Evolutionary conservation across 1,140 invertebrate genomes (phyloP).

Genomic region (Plodia interpunctella): DNA sequence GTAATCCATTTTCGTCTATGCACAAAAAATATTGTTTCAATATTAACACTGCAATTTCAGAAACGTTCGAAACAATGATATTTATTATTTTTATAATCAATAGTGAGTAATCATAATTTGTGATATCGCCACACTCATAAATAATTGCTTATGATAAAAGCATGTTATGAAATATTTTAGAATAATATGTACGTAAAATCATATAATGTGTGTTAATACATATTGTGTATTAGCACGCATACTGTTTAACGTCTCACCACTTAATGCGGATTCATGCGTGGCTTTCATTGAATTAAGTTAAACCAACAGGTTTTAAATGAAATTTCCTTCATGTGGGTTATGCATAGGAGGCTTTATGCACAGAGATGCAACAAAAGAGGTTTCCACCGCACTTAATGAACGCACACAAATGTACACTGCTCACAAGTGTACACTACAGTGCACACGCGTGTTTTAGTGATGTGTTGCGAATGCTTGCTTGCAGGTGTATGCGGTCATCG

Average conservation of each 20-base stretch:
- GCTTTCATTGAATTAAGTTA: background rate
- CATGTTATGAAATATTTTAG: background rate
- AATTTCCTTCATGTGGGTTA: background rate
- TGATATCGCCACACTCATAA: no score
- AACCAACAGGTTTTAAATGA: slow-evolving; percentile 6
- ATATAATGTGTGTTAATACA: no score
- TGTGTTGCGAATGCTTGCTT: slow-evolving; percentile 31
- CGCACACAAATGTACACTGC: slow-evolving; percentile 34
- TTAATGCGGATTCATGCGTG: background rate
- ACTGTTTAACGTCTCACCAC: background rate
- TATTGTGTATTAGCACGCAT: background rate
- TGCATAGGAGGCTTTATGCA: background rate
- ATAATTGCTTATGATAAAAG: background rate
- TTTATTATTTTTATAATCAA: no score
- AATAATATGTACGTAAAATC: no score
- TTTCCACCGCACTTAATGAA: slow-evolving; percentile 42
- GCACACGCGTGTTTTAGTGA: background rate
- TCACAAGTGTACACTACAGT: no score
- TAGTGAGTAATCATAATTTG: no score
- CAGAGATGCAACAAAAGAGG: slow-evolving; percentile 12
- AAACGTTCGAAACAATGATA: no score
- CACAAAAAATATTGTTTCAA: no score
- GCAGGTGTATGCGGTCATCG: slow-evolving; percentile 67
- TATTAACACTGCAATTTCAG: no score
- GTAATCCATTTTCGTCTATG: no score